phyloP scores from a whole-genome alignment of 2,797 vertebrate species.

The Rhinella marina region DNA sequence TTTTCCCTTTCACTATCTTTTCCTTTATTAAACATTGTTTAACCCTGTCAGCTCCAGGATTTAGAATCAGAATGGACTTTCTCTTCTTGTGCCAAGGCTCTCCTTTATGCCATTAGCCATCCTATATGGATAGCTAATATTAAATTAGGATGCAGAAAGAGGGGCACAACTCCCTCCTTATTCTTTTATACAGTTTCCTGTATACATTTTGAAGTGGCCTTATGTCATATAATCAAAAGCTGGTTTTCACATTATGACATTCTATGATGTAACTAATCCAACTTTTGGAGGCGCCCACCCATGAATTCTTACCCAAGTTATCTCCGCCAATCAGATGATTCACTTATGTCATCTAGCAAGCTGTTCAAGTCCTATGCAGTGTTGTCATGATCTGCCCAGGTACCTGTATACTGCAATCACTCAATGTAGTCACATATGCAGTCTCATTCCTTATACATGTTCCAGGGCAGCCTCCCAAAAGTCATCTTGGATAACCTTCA shows the following conservation, averaged over 20 bases:
- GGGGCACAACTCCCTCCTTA: neutral
- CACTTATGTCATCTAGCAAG: neutral
- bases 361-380: neutral
- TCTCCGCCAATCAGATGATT: neutral
- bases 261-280: too few species aligned
- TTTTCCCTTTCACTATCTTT: slow-evolving; percentile 62
- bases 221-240: neutral
- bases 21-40: slow-evolving; percentile 50
- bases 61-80: neutral
- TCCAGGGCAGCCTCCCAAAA: neutral
- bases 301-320: neutral
- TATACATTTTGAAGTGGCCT: neutral
- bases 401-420: neutral
- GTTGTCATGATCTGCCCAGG: neutral
- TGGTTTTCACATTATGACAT: neutral
- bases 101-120: neutral
- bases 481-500: neutral
- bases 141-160: neutral
- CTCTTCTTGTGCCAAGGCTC: neutral
- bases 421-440: neutral
- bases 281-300: too few species aligned
- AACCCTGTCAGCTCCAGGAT: slow-evolving; percentile 22
- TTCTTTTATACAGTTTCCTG: neutral
- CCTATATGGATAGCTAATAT: neutral
- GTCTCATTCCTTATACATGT: neutral